Percentiles rank a stretch among this genome's conserved stretches.
Evolutionary conservation across 1,140 invertebrate species (phyloP).

Genomic region (Cheumatopsyche charites): DNA sequence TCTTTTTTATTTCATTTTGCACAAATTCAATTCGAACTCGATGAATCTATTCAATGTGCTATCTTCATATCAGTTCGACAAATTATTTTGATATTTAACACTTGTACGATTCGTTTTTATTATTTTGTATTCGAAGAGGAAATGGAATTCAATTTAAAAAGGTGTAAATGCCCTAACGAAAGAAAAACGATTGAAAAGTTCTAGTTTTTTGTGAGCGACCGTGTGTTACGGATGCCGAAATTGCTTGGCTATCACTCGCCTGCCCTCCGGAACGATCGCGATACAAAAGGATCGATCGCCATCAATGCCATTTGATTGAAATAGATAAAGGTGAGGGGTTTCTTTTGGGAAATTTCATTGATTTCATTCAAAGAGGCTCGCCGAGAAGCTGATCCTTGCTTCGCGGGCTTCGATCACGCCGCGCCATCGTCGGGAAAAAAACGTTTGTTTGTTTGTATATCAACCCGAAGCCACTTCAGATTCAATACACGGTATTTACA

Average conservation of each 20-base stretch:
- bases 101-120: too few relatives aligned
- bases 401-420: constrained; percentile 16
- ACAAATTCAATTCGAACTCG: too few relatives aligned
- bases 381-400: constrained; percentile 4
- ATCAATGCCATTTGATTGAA: constrained; percentile 47
- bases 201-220: constrained; percentile 7
- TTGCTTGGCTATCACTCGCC: constrained; percentile 22
- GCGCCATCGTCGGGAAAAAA: constrained; percentile 2
- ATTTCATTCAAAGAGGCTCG: constrained; percentile 40
- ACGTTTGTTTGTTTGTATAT: constrained; percentile 33
- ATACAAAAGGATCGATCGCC: constrained; percentile 42
- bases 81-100: too few relatives aligned
- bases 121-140: neutral
- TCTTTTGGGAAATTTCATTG: constrained; percentile 44
- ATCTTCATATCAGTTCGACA: too few relatives aligned
- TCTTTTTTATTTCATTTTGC: too few relatives aligned
- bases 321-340: constrained; percentile 40
- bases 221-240: constrained; percentile 34
- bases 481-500: constrained; percentile 29
- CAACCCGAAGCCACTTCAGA: constrained; percentile 32
- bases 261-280: constrained; percentile 7
- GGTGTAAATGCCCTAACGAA: constrained; percentile 8
- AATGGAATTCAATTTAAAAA: constrained; percentile 18
- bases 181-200: neutral
- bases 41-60: too few relatives aligned